Evolutionary conservation across 2,797 vertebrate species (phyloP).

Genomic region (Spea hammondii): DNA sequence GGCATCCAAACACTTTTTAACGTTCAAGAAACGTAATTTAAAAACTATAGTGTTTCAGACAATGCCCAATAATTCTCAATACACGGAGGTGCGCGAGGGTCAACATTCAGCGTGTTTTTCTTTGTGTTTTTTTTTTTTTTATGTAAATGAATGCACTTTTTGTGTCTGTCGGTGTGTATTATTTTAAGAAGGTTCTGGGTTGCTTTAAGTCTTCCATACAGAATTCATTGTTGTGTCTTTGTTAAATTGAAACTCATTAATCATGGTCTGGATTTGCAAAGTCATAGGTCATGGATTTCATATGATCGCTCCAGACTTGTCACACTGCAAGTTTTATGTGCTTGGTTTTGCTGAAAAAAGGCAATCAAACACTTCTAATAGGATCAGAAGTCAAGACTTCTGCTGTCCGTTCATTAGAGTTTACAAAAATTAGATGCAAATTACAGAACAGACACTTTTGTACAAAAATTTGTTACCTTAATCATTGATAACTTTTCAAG

Average conservation of each 20-base stretch:
- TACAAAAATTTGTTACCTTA: background rate
- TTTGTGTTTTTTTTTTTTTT: background rate
- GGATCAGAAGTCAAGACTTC: conserved; percentile 19
- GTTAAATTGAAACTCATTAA: conserved; percentile 47
- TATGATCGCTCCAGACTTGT: conserved; percentile 34
- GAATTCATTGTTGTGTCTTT: conserved; percentile 42
- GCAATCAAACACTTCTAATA: conserved; percentile 21
- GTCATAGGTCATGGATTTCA: conserved; percentile 36
- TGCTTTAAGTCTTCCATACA: conserved; percentile 26
- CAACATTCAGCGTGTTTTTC: background rate
- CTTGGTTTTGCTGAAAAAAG: background rate
- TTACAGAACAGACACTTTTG: background rate
- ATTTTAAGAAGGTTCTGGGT: conserved; percentile 18
- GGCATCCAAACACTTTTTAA: conserved; percentile 15
- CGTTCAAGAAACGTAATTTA: background rate
- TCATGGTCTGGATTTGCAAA: conserved; percentile 30
- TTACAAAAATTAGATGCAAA: conserved; percentile 28
- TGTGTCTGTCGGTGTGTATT: background rate
- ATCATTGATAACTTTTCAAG: conserved; percentile 43
- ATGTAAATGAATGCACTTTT: too few species aligned
- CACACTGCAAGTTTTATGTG: conserved; percentile 17
- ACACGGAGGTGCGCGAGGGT: conserved; percentile 6
- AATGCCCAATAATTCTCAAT: conserved; percentile 8
- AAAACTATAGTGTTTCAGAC: background rate
- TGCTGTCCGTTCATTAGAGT: conserved; percentile 26